Conservation (phyloP, 2,113 vertebrate genomes). For the Bujurquina vittata region DNA sequence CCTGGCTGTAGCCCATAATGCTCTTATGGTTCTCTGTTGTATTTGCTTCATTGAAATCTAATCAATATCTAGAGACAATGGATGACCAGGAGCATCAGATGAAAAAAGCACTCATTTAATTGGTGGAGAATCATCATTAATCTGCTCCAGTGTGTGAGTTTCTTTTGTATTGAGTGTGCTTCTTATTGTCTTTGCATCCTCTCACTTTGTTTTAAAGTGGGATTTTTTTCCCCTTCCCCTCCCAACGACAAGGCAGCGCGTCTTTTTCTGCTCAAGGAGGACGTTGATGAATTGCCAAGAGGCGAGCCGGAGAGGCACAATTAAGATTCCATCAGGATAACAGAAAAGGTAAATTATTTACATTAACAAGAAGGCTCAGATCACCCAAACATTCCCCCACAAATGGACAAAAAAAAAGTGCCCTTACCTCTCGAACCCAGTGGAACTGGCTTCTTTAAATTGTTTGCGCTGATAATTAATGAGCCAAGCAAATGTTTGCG, state of each 20-base stretch:
- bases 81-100: constrained; percentile 65
- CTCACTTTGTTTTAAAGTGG: constrained; percentile 61
- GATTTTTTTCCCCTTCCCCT: constrained; percentile 9
- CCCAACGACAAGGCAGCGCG: constrained; percentile 34
- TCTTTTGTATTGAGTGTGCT: constrained; percentile 14
- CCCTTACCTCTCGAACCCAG: constrained; percentile 26
- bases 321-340: constrained; percentile 88
- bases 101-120: constrained; percentile 62
- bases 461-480: constrained; percentile 76
- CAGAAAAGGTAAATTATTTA: constrained; percentile 85
- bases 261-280: constrained; percentile 69
- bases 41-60: constrained; percentile 60
- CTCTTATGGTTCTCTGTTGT: constrained; percentile 58
- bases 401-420: constrained; percentile 45
- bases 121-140: constrained; percentile 64
- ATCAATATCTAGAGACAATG: constrained; percentile 71
- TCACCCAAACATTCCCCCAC: constrained; percentile 64
- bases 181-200: constrained; percentile 31
- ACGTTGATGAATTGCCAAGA: constrained; percentile 78
- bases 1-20: constrained; percentile 38
- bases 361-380: constrained; percentile 74
- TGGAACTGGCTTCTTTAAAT: constrained; percentile 62
- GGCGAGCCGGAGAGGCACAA: constrained; percentile 75
- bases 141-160: constrained; percentile 48
- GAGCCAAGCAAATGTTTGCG: constrained; percentile 48